These are phyloP conservation scores for Calliopsis andreniformis DNA, from an alignment of 1,140 invertebrate genomes.

Conservation along the genomic window DNA sequence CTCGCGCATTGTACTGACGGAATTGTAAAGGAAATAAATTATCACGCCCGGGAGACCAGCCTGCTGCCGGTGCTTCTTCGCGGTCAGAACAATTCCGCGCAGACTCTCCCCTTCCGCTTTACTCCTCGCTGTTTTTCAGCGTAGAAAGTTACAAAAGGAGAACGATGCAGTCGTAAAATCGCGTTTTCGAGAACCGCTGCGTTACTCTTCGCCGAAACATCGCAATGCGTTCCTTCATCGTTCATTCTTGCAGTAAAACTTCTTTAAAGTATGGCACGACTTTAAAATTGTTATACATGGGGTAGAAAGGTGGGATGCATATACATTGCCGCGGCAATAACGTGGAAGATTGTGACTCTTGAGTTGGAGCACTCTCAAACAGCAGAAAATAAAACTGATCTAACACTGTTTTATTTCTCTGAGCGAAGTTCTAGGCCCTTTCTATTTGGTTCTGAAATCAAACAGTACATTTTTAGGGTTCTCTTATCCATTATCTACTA, in stretches of 20 bases:
- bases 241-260: not conserved
- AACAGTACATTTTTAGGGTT: not conserved
- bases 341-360: not conserved
- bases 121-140: not conserved
- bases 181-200: constrained; percentile 18
- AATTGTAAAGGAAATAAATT: constrained; percentile 72
- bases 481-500: too few relatives aligned
- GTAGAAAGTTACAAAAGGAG: constrained; percentile 15
- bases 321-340: not conserved
- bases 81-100: constrained; percentile 44
- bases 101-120: not conserved
- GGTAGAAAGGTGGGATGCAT: too few relatives aligned
- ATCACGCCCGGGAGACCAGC: constrained; percentile 40
- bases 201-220: constrained; percentile 24
- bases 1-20: constrained; percentile 68
- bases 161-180: constrained; percentile 11
- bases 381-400: too few relatives aligned
- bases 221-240: not conserved
- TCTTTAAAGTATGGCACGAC: not conserved
- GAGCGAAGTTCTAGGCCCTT: too few relatives aligned
- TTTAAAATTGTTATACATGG: constrained; percentile 25
- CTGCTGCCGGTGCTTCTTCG: constrained; percentile 46
- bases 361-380: not conserved
- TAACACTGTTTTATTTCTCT: too few relatives aligned
- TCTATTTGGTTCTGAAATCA: not conserved